Conservation (phyloP, 2,888 invertebrate species). For the Hermaeophaga mercurialis region DNA sequence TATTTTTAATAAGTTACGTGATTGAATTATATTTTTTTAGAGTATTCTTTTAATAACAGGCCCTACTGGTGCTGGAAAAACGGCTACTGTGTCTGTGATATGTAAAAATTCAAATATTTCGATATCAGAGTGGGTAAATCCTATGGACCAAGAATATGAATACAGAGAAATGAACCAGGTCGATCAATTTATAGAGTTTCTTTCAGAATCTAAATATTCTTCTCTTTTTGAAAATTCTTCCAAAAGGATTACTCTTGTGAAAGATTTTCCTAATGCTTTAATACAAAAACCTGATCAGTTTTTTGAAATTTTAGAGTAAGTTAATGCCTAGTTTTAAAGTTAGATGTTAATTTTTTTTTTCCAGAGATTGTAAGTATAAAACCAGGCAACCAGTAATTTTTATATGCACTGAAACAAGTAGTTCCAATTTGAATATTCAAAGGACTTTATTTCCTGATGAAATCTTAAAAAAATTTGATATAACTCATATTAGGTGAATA, state of each 20-base stretch:
- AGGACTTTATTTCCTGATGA: slow-evolving; percentile 69
- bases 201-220: slow-evolving; percentile 77
- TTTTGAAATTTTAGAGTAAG: slow-evolving; percentile 71
- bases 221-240: slow-evolving; percentile 59
- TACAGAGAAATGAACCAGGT: slow-evolving; percentile 65
- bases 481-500: slow-evolving; percentile 69
- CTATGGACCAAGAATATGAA: slow-evolving; percentile 70
- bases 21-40: slow-evolving; percentile 40
- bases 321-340: slow-evolving; percentile 31
- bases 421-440: slow-evolving; percentile 63
- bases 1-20: neutral
- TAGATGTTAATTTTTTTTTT: slow-evolving; percentile 41
- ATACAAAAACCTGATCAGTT: slow-evolving; percentile 70
- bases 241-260: slow-evolving; percentile 70
- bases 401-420: slow-evolving; percentile 72
- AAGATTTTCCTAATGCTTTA: slow-evolving; percentile 84
- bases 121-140: slow-evolving; percentile 83
- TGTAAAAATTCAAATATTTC: slow-evolving; percentile 65
- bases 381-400: slow-evolving; percentile 73
- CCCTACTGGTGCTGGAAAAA: slow-evolving; percentile 86
- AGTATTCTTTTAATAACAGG: slow-evolving; percentile 74
- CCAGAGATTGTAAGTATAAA: slow-evolving; percentile 64
- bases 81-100: slow-evolving; percentile 70
- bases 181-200: slow-evolving; percentile 74
- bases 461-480: slow-evolving; percentile 65